These are phyloP conservation scores for Heliconius nattereri DNA, from an alignment of 1,140 invertebrate genomes.

Conservation along the genomic window DNA sequence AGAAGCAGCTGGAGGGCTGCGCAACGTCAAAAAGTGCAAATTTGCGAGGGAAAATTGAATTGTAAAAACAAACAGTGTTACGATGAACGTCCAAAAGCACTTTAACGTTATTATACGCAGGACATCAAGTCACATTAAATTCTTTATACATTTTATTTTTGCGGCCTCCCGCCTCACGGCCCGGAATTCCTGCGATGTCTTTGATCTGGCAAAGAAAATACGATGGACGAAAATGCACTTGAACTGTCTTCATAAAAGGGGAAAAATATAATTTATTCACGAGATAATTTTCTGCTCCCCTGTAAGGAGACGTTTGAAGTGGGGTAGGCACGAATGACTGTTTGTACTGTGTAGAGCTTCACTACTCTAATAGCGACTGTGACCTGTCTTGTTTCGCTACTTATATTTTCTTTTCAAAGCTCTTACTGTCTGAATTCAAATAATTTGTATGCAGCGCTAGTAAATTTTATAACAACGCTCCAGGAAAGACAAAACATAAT, in stretches of 20 bases:
- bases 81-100: conserved; percentile 64
- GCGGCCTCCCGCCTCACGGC: conserved; percentile 69
- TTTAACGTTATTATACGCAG: conserved; percentile 71
- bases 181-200: conserved; percentile 71
- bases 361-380: conserved; percentile 52
- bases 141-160: conserved; percentile 77
- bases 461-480: conserved; percentile 27
- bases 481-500: conserved; percentile 6
- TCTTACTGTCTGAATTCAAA: conserved; percentile 28
- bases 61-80: conserved; percentile 64
- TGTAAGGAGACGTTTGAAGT: conserved; percentile 70
- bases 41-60: conserved; percentile 61
- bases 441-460: conserved; percentile 33
- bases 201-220: conserved; percentile 76
- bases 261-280: conserved; percentile 81
- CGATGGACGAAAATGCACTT: conserved; percentile 78
- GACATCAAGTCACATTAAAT: conserved; percentile 78
- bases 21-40: conserved; percentile 45
- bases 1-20: conserved; percentile 25
- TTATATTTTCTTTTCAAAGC: conserved; percentile 45
- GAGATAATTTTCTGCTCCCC: conserved; percentile 79
- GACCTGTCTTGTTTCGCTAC: conserved; percentile 44
- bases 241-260: conserved; percentile 78
- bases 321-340: conserved; percentile 66
- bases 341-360: conserved; percentile 57